Evolutionary conservation across 2,113 vertebrate species (phyloP).

Genomic region (Gallinago jamesoni): DNA sequence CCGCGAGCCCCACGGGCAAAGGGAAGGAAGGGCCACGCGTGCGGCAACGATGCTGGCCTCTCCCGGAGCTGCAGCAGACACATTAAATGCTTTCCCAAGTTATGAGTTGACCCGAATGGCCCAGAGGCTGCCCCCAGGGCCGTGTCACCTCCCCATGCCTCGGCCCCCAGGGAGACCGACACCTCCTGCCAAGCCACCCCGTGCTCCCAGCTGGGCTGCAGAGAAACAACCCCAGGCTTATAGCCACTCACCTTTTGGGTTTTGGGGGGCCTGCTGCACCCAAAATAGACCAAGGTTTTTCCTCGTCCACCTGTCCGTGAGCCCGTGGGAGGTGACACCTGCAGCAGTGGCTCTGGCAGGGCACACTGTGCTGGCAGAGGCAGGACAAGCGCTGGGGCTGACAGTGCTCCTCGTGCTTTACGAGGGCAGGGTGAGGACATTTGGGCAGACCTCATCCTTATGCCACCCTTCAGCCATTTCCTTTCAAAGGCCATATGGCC

Average conservation of each 20-base stretch:
- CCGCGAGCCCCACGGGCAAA: fast-evolving
- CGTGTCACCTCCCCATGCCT: fast-evolving
- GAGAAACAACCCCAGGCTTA: neutral
- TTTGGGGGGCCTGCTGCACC: neutral
- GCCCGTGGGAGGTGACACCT: fast-evolving
- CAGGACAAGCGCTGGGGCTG: neutral
- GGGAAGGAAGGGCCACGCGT: neutral
- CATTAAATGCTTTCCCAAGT: neutral
- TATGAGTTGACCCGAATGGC: neutral
- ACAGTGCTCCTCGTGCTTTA: neutral
- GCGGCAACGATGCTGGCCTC: neutral
- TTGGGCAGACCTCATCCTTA: neutral
- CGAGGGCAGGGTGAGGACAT: neutral
- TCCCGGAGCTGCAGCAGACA: neutral
- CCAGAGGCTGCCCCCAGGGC: neutral
- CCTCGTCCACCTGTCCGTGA: fast-evolving
- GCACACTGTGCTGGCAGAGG: neutral
- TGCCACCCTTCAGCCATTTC: neutral
- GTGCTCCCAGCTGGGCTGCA: neutral
- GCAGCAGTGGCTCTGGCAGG: neutral
- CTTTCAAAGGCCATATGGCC: neutral
- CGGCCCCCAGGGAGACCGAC: fast-evolving
- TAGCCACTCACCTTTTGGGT: neutral
- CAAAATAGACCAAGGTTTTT: neutral
- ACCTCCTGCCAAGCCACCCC: neutral